phyloP scores from a whole-genome alignment of 2,113 vertebrate species.

The Ciconia stormi region DNA sequence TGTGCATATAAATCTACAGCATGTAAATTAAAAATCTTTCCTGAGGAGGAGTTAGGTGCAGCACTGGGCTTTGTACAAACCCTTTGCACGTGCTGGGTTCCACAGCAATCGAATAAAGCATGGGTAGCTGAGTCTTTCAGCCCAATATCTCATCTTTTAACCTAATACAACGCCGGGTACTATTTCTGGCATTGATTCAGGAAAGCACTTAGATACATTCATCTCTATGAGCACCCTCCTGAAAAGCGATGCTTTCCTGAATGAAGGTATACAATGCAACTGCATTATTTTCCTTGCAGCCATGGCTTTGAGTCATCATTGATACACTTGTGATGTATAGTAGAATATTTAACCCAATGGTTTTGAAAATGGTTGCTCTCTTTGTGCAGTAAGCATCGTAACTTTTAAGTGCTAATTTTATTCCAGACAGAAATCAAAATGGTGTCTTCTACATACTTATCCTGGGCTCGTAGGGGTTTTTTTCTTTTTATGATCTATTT shows the following conservation, averaged over 20 bases:
- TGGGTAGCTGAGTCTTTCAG: not conserved
- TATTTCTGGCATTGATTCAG: not conserved
- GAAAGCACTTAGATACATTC: not conserved
- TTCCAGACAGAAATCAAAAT: not conserved
- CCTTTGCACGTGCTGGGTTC: not conserved
- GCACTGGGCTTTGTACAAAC: not conserved
- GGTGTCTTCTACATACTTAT: not conserved
- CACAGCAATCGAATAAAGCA: not conserved
- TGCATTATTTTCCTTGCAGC: not conserved
- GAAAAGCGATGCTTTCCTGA: not conserved
- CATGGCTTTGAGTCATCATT: not conserved
- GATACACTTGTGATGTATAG: accelerated
- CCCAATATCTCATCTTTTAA: not conserved
- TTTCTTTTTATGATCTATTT: not conserved
- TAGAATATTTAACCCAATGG: not conserved
- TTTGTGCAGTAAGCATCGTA: accelerated
- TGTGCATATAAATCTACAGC: not conserved
- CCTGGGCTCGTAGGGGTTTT: not conserved
- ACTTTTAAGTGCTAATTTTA: not conserved
- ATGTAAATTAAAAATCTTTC: not conserved
- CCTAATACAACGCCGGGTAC: accelerated
- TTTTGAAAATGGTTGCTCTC: not conserved
- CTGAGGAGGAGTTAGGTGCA: not conserved
- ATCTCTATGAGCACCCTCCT: not conserved
- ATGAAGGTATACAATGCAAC: not conserved